phyloP scores from a whole-genome alignment of 2,888 invertebrate species.

The Cantharis rustica region DNA sequence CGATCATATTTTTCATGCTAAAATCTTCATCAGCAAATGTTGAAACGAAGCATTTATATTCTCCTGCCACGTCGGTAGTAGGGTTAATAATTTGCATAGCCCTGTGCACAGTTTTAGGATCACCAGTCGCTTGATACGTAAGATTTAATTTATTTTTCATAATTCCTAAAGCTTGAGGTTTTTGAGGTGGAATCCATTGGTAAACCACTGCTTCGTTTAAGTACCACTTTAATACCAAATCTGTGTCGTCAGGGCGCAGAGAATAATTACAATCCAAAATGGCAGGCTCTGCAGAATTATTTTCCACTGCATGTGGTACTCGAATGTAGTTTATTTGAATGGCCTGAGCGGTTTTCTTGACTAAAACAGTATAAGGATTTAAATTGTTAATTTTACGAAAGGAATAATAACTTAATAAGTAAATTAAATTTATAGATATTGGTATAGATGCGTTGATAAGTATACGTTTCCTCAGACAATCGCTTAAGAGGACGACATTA shows the following conservation, averaged over 20 bases:
- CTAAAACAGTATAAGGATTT: neutral
- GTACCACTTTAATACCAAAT: constrained; percentile 79
- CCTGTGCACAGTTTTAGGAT: constrained; percentile 71
- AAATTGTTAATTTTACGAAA: neutral
- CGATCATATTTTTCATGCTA: constrained; percentile 66
- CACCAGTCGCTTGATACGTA: constrained; percentile 66
- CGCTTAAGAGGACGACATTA: too few species aligned
- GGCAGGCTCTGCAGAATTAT: constrained; percentile 55
- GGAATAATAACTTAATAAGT: too few species aligned
- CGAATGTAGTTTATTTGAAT: constrained; percentile 54
- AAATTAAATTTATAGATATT: too few species aligned
- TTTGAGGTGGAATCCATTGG: constrained; percentile 77
- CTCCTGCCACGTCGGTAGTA: constrained; percentile 71
- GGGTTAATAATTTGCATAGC: constrained; percentile 72
- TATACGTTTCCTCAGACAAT: too few species aligned
- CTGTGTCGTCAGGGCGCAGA: constrained; percentile 65
- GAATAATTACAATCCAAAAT: constrained; percentile 75
- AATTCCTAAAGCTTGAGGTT: constrained; percentile 67
- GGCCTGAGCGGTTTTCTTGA: constrained; percentile 5
- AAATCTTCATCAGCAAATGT: constrained; percentile 72
- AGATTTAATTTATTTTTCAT: constrained; percentile 65
- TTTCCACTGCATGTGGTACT: constrained; percentile 52
- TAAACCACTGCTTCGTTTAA: constrained; percentile 73
- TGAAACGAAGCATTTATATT: constrained; percentile 74
- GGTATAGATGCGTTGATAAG: too few species aligned